phyloP scores from a whole-genome alignment of 2,888 invertebrate genomes.

The Notodonta dromedarius region DNA sequence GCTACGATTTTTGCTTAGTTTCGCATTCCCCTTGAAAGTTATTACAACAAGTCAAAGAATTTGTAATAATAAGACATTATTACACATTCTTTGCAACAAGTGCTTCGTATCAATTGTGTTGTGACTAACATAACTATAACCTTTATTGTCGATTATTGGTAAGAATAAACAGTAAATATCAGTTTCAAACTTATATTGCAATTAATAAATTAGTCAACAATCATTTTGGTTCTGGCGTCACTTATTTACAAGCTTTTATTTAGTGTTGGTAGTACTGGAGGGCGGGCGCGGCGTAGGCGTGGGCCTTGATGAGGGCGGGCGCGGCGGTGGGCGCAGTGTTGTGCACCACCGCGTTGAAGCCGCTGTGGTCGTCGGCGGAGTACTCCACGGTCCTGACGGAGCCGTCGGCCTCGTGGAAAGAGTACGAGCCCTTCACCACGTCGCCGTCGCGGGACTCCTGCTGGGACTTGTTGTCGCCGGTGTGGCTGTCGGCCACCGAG shows the following conservation, averaged over 20 bases:
- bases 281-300: constrained; percentile 29
- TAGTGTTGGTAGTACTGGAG: constrained; percentile 24
- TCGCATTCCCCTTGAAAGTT: no score
- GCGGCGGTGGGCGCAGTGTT: constrained; percentile 60
- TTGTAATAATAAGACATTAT: no score
- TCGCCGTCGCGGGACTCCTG: constrained; percentile 82
- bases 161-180: neutral
- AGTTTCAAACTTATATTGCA: constrained; percentile 1
- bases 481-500: constrained; percentile 82
- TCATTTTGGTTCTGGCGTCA: neutral
- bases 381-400: constrained; percentile 83
- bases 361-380: constrained; percentile 80
- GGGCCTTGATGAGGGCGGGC: constrained; percentile 43
- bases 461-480: constrained; percentile 84
- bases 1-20: no score
- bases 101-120: no score
- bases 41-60: no score
- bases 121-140: no score
- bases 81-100: no score
- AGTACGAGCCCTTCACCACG: constrained; percentile 82
- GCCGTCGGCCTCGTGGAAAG: constrained; percentile 82
- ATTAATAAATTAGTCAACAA: constrained; percentile 2
- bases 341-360: constrained; percentile 73
- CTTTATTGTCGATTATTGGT: neutral
- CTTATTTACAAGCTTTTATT: neutral